A percentile compares a stretch with the other conserved stretches of the same genome.
Evolutionary conservation across 1,140 invertebrate species (phyloP).

Genomic region (Neuroterus valhalla): DNA sequence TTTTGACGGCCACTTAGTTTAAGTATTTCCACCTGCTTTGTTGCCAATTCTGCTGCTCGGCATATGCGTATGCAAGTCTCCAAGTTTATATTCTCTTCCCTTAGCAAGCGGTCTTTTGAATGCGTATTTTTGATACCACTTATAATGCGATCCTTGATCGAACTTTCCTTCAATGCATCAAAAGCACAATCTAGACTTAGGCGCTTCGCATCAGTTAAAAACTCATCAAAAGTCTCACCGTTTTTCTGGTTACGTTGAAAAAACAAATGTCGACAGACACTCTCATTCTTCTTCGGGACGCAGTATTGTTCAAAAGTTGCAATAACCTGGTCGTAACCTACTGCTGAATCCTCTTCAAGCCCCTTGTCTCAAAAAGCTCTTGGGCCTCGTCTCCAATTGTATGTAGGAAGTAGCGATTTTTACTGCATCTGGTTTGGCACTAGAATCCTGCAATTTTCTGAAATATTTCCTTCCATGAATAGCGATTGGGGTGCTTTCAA

Average conservation of each 20-base stretch:
- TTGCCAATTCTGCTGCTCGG: constrained; percentile 42
- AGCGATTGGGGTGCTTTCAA: constrained; percentile 29
- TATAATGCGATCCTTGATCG: constrained; percentile 61
- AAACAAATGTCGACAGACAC: no score
- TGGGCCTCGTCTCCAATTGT: constrained; percentile 31
- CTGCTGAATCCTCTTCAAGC: constrained; percentile 1
- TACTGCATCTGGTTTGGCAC: not conserved
- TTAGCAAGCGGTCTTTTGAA: constrained; percentile 58
- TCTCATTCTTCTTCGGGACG: no score
- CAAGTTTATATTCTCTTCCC: constrained; percentile 56
- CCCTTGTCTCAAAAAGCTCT: constrained; percentile 32
- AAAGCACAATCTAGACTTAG: constrained; percentile 53
- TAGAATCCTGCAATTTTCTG: constrained; percentile 32
- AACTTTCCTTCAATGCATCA: constrained; percentile 52
- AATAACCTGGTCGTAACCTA: not conserved
- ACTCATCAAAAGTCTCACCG: constrained; percentile 60
- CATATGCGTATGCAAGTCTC: constrained; percentile 52
- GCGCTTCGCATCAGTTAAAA: constrained; percentile 51
- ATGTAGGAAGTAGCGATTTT: constrained; percentile 35
- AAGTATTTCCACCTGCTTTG: constrained; percentile 38
- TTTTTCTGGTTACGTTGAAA: no score
- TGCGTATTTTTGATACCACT: constrained; percentile 56
- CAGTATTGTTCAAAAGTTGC: no score
- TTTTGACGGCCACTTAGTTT: not conserved
- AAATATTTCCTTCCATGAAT: constrained; percentile 22